Percentiles rank a stretch among this genome's conserved stretches.
Evolutionary conservation across 2,113 vertebrate species (phyloP).

Genomic region (Merops nubicus): DNA sequence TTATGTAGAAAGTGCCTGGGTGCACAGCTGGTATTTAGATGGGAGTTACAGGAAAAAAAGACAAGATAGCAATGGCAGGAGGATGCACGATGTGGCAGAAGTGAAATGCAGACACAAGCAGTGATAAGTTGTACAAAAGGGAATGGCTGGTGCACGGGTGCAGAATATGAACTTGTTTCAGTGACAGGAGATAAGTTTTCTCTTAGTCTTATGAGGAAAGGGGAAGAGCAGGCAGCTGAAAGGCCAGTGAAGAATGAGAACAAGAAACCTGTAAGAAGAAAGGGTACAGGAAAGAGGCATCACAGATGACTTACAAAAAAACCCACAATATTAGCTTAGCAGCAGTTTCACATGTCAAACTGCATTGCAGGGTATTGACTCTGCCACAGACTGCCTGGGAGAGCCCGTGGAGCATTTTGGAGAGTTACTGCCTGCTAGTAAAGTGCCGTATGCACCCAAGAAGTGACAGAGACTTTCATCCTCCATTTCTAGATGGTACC

Average conservation of each 20-base stretch:
- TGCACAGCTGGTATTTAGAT: not conserved
- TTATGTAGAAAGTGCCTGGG: rapidly evolving
- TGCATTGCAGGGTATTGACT: not conserved
- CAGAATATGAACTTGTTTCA: not conserved
- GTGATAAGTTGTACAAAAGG: not conserved
- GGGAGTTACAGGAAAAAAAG: not conserved
- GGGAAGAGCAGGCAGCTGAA: not conserved
- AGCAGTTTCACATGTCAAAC: not conserved
- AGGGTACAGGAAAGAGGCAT: not conserved
- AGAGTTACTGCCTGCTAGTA: not conserved
- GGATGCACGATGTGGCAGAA: not conserved
- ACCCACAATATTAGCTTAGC: not conserved
- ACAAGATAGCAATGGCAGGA: not conserved
- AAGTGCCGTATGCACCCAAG: not conserved
- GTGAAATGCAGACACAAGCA: not conserved
- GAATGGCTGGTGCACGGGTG: not conserved
- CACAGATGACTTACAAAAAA: not conserved
- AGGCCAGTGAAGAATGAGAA: not conserved
- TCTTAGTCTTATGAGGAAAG: not conserved
- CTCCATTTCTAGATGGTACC: not conserved
- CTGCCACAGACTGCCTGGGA: not conserved
- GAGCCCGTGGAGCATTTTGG: not conserved
- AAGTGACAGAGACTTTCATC: not conserved
- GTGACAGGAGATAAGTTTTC: not conserved
- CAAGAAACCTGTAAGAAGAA: not conserved